These are phyloP conservation scores for Eristalis pertinax DNA, from an alignment of 2,888 invertebrate species.

Conservation along the genomic window DNA sequence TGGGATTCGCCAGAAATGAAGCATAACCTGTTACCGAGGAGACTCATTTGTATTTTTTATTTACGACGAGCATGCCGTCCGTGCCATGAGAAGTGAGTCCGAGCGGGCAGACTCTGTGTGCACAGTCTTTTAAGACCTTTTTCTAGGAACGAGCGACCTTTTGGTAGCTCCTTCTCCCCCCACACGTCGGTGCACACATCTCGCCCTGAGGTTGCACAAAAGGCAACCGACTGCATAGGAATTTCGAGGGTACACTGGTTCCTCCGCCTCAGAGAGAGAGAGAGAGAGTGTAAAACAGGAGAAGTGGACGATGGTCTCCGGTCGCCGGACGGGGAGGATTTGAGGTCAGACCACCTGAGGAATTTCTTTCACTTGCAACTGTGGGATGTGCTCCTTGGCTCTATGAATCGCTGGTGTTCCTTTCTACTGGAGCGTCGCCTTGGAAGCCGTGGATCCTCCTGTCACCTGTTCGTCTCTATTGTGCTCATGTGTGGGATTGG, in stretches of 20 bases:
- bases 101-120: conserved; percentile 11
- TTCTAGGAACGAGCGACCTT: conserved; percentile 61
- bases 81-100: conserved; percentile 12
- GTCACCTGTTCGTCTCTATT: conserved; percentile 38
- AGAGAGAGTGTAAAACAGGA: not conserved
- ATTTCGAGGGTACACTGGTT: conserved; percentile 38
- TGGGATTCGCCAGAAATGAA: conserved; percentile 17
- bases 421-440: not conserved
- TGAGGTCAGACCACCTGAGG: conserved; percentile 58
- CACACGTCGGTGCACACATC: conserved; percentile 9
- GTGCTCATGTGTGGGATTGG: conserved; percentile 46
- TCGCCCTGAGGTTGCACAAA: conserved; percentile 20
- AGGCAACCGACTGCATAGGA: conserved; percentile 30
- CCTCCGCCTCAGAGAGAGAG: not conserved
- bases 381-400: not conserved
- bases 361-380: conserved; percentile 25
- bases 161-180: conserved; percentile 25
- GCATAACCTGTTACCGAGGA: conserved; percentile 54
- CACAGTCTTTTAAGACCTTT: conserved; percentile 40
- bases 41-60: conserved; percentile 45
- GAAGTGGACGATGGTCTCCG: too few species aligned
- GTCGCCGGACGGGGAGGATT: not conserved
- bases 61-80: conserved; percentile 25
- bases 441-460: conserved; percentile 1
- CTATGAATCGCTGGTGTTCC: conserved; percentile 15